Percentiles rank a stretch among this genome's conserved stretches.
These are phyloP conservation scores for Anomalospiza imberbis DNA, from an alignment of 2,797 vertebrate species.

Conservation along the genomic window DNA sequence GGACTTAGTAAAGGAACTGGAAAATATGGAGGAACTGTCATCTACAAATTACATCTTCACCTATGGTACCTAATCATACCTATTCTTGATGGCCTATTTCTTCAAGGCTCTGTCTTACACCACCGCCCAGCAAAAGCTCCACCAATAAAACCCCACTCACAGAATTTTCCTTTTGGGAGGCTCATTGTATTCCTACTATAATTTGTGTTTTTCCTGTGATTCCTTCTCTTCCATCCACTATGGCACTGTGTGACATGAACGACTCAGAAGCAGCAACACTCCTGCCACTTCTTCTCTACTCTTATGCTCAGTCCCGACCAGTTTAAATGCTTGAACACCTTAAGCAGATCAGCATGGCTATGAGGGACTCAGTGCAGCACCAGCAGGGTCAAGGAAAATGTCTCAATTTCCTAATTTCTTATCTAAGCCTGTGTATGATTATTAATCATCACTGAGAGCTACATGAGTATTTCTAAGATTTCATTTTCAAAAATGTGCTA, in stretches of 20 bases:
- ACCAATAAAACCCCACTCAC: accelerated
- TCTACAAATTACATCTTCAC: background rate
- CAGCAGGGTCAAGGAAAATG: background rate
- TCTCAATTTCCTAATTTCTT: background rate
- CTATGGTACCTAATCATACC: background rate
- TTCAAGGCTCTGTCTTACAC: background rate
- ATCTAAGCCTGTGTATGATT: background rate
- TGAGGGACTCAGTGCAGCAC: background rate
- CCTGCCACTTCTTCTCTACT: background rate
- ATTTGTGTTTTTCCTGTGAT: background rate
- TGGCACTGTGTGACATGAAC: background rate
- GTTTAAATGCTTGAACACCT: background rate
- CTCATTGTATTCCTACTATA: background rate
- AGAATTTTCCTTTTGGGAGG: background rate
- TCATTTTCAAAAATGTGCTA: background rate
- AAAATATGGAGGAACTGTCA: background rate
- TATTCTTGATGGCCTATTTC: background rate
- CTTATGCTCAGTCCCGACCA: background rate
- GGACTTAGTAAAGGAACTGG: background rate
- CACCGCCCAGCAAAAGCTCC: accelerated
- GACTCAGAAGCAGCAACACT: background rate
- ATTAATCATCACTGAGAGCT: background rate
- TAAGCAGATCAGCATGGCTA: background rate
- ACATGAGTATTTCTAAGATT: background rate
- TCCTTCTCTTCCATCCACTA: background rate